Evolutionary conservation across 2,797 vertebrate genomes (phyloP).

Genomic region (Enteromius unitaeniatus): DNA sequence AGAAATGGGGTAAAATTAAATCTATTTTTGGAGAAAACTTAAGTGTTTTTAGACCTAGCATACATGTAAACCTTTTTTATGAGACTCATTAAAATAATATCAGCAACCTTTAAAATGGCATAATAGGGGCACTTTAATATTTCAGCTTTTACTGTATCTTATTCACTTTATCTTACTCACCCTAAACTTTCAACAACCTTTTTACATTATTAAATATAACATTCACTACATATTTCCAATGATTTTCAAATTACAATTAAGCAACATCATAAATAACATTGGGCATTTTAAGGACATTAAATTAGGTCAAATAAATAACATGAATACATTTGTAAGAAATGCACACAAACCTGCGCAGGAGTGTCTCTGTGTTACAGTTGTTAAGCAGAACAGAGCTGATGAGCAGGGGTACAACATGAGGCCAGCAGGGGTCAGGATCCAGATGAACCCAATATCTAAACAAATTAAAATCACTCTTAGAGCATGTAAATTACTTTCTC

Average conservation of each 20-base stretch:
- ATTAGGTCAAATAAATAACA: background rate
- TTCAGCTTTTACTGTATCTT: too few relatives aligned
- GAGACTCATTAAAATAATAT: too few relatives aligned
- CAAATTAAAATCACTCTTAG: background rate
- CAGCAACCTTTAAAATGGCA: too few relatives aligned
- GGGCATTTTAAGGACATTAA: background rate
- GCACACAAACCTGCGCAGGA: slow-evolving; percentile 85
- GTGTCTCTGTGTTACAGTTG: slow-evolving; percentile 80
- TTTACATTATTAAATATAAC: background rate
- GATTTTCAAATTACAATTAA: background rate
- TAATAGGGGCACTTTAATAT: background rate
- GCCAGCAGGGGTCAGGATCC: slow-evolving; percentile 91
- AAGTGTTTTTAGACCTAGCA: too few relatives aligned
- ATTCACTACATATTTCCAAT: background rate
- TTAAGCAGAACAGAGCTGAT: slow-evolving; percentile 84
- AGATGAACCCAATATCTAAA: slow-evolving; percentile 85
- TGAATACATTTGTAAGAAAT: background rate
- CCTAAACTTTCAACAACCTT: background rate
- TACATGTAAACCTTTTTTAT: too few relatives aligned
- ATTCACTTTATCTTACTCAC: too few relatives aligned
- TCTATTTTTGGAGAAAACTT: too few relatives aligned
- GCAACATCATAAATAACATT: background rate
- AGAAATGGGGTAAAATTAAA: too few relatives aligned
- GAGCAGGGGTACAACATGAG: slow-evolving; percentile 80
- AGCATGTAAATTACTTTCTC: background rate